Evolutionary conservation across 2,888 invertebrate species (phyloP).

Genomic region (Nephrotoma appendiculata): DNA sequence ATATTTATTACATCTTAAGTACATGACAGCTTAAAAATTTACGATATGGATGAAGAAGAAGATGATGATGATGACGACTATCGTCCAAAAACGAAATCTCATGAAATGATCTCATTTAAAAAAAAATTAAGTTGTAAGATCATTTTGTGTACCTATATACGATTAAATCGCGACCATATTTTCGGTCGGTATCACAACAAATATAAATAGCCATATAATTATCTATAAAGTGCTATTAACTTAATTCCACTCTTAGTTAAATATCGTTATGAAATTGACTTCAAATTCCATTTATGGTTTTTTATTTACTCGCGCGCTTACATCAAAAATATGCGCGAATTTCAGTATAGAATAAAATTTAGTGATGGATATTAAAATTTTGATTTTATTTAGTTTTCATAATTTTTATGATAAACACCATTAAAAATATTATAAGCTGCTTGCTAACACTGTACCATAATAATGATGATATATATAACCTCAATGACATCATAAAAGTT

Average conservation of each 20-base stretch:
- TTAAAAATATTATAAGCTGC: background rate
- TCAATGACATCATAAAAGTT: background rate
- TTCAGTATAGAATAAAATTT: background rate
- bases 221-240: background rate
- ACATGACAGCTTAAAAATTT: background rate
- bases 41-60: background rate
- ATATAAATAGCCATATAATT: background rate
- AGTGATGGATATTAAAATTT: background rate
- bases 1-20: background rate
- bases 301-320: background rate
- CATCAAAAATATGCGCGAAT: background rate
- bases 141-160: no score
- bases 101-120: background rate
- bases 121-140: no score
- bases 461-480: background rate
- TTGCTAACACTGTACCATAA: background rate
- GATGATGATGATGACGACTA: background rate
- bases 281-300: background rate
- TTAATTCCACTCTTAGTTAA: background rate
- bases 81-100: background rate
- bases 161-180: no score
- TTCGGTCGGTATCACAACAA: background rate
- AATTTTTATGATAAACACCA: background rate
- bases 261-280: background rate
- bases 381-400: background rate